Conservation (phyloP, 2,888 invertebrate genomes). For the Brachynemurus nebulosus region DNA sequence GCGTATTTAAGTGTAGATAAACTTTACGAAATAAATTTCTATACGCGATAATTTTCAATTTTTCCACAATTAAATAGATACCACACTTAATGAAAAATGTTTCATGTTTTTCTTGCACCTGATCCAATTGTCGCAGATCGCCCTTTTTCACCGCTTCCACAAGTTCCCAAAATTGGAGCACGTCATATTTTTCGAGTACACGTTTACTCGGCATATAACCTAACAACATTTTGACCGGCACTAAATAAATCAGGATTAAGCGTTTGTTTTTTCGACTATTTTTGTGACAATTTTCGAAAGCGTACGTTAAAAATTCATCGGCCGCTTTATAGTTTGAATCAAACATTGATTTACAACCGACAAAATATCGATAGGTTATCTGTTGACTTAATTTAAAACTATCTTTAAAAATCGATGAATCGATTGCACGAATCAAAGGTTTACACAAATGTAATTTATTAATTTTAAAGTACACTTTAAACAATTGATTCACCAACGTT, state of each 20-base stretch:
- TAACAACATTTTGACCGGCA: conserved; percentile 93
- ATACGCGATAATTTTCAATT: conserved; percentile 87
- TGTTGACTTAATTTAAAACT: conserved; percentile 83
- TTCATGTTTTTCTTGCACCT: conserved; percentile 74
- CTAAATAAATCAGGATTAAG: conserved; percentile 84
- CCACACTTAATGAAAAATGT: conserved; percentile 90
- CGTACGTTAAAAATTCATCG: conserved; percentile 82
- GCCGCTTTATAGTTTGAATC: conserved; percentile 92
- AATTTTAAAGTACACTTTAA: conserved; percentile 67
- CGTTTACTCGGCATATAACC: conserved; percentile 83
- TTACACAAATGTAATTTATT: conserved; percentile 80
- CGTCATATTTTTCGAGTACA: conserved; percentile 76
- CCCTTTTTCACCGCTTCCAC: conserved; percentile 82
- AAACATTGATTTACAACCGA: conserved; percentile 96
- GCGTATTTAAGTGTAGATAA: conserved; percentile 58
- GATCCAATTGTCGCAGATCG: conserved; percentile 69
- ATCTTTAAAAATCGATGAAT: conserved; percentile 80
- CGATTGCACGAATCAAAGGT: conserved; percentile 92
- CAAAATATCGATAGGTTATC: conserved; percentile 94
- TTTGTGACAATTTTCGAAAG: conserved; percentile 81
- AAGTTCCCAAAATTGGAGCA: conserved; percentile 82
- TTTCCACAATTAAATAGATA: conserved; percentile 95
- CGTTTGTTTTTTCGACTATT: conserved; percentile 75
- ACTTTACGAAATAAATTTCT: conserved; percentile 93
- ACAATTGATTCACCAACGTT: conserved; percentile 89